Percentiles rank a stretch among this genome's conserved stretches.
Conservation (phyloP, 2,888 invertebrate species). For the Xestia xanthographa region DNA sequence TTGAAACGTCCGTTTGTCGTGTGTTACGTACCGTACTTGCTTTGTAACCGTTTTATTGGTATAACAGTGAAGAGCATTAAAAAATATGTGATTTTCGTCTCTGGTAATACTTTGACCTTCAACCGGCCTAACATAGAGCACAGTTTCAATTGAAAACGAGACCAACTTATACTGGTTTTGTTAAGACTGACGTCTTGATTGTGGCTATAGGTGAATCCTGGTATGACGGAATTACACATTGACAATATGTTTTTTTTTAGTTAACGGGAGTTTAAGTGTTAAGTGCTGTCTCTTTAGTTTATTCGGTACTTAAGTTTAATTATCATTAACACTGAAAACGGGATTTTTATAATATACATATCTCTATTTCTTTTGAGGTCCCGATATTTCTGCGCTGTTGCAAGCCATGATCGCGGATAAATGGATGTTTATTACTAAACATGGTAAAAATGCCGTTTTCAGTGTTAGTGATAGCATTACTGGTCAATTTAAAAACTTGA, state of each 20-base stretch:
- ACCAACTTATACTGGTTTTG: background rate
- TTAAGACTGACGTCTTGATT: background rate
- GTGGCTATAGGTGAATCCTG: background rate
- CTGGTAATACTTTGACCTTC: background rate
- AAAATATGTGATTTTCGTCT: background rate
- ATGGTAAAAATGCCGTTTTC: background rate
- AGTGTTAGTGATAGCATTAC: background rate
- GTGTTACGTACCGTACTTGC: background rate
- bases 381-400: too few species aligned
- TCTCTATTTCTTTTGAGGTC: too few species aligned
- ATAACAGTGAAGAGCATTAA: background rate
- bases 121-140: background rate
- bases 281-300: conserved; percentile 4
- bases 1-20: background rate
- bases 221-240: background rate
- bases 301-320: conserved; percentile 10
- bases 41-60: background rate
- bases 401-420: background rate
- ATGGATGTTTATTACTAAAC: background rate
- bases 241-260: background rate
- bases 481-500: background rate
- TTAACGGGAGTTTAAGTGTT: background rate
- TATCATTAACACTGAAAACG: background rate
- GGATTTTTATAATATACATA: background rate
- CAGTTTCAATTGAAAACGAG: background rate